A percentile compares a stretch with the other conserved stretches of the same genome.
Evolutionary conservation across 1,140 invertebrate genomes (phyloP).

Genomic region (Homalodisca vitripennis): DNA sequence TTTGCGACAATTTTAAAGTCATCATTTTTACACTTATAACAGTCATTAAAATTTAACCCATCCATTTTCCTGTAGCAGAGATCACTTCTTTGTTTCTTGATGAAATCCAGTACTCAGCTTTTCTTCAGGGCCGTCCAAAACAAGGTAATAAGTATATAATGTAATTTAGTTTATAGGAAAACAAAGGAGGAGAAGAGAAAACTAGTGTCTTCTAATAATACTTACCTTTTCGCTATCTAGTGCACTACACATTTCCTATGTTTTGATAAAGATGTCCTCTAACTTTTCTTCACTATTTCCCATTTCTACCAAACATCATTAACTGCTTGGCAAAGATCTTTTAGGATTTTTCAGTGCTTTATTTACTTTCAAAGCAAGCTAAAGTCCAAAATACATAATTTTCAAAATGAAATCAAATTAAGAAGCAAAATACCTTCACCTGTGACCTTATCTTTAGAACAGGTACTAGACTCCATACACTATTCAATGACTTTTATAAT

Average conservation of each 20-base stretch:
- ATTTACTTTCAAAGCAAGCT: constrained; percentile 35
- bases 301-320: constrained; percentile 28
- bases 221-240: neutral
- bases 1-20: no score
- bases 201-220: neutral
- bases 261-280: constrained; percentile 25
- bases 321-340: constrained; percentile 33
- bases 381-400: constrained; percentile 34
- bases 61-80: no score
- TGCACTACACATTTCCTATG: constrained; percentile 9
- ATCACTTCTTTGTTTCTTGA: no score
- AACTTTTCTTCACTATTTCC: constrained; percentile 29
- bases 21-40: no score
- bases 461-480: constrained; percentile 11
- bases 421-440: constrained; percentile 33
- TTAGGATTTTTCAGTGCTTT: constrained; percentile 31
- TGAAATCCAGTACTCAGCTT: no score
- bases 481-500: constrained; percentile 27
- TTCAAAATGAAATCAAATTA: constrained; percentile 33
- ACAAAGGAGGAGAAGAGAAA: no score
- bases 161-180: no score
- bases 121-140: no score
- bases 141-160: no score
- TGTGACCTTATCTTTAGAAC: constrained; percentile 29
- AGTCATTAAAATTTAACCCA: no score